Percentiles rank a stretch among this genome's conserved stretches.
Evolutionary conservation across 2,797 vertebrate species (phyloP).

Genomic region (Macropodus opercularis): DNA sequence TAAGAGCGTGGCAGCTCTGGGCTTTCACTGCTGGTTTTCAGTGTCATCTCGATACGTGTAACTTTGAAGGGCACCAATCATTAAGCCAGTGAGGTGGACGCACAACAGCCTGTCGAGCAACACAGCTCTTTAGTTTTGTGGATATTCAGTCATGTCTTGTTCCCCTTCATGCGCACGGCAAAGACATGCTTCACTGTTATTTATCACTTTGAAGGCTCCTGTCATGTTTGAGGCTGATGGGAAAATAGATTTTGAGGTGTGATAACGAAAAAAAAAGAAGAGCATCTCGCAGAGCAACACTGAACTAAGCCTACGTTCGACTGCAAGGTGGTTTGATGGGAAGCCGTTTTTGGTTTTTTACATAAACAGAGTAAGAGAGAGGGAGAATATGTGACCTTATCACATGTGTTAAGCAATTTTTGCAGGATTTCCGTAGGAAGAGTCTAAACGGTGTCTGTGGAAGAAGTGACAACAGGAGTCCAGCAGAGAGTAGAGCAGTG

Average conservation of each 20-base stretch:
- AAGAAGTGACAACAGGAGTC: constrained; percentile 9
- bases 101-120: constrained; percentile 19
- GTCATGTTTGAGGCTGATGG: constrained; percentile 28
- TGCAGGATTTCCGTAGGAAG: constrained; percentile 19
- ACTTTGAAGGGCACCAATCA: constrained; percentile 18
- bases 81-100: constrained; percentile 27
- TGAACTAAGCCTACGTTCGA: constrained; percentile 21
- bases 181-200: constrained; percentile 18
- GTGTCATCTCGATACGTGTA: background rate
- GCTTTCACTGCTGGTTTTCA: constrained; percentile 11
- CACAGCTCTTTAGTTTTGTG: constrained; percentile 4
- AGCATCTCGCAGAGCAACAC: background rate
- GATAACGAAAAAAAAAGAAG: constrained; percentile 22
- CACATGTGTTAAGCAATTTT: constrained; percentile 14
- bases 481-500: background rate
- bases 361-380: constrained; percentile 3
- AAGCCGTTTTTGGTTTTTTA: constrained; percentile 2
- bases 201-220: constrained; percentile 39
- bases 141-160: constrained; percentile 21
- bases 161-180: background rate
- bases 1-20: background rate
- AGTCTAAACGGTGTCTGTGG: constrained; percentile 41
- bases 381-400: constrained; percentile 49
- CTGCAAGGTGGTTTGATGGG: constrained; percentile 4
- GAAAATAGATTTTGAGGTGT: constrained; percentile 17